Evolutionary conservation across 2,888 invertebrate species (phyloP).

Genomic region (Eupithecia abbreviata): DNA sequence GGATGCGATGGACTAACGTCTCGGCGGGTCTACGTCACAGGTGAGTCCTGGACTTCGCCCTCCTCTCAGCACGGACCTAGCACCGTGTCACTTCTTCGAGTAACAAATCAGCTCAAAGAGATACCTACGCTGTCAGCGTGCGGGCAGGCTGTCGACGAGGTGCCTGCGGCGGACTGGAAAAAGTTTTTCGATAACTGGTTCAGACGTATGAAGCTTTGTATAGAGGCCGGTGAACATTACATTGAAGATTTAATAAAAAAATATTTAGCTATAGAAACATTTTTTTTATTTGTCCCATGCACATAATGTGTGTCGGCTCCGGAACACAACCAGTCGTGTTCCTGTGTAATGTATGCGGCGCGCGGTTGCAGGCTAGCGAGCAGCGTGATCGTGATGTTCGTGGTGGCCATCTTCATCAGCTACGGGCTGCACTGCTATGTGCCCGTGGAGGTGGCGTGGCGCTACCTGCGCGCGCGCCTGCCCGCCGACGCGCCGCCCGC

Average conservation of each 20-base stretch:
- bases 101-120: neutral
- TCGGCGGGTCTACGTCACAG: no score
- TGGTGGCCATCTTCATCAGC: constrained; percentile 93
- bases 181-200: constrained; percentile 7
- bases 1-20: no score
- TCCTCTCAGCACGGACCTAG: neutral
- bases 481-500: constrained; percentile 55
- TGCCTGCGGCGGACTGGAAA: constrained; percentile 1
- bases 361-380: constrained; percentile 84
- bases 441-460: constrained; percentile 96
- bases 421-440: constrained; percentile 98
- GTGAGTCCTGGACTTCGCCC: no score
- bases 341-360: neutral
- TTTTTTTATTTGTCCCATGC: no score
- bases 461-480: constrained; percentile 83
- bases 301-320: no score
- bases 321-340: no score
- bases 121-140: constrained; percentile 6
- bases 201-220: constrained; percentile 13
- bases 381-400: constrained; percentile 87
- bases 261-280: no score
- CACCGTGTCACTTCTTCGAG: neutral
- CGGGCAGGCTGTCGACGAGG: neutral
- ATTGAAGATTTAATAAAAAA: no score
- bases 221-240: neutral